A percentile compares a stretch with the other conserved stretches of the same genome.
These are phyloP conservation scores for Canis aureus DNA, from an alignment of 2,113 vertebrate species.

Conservation along the genomic window DNA sequence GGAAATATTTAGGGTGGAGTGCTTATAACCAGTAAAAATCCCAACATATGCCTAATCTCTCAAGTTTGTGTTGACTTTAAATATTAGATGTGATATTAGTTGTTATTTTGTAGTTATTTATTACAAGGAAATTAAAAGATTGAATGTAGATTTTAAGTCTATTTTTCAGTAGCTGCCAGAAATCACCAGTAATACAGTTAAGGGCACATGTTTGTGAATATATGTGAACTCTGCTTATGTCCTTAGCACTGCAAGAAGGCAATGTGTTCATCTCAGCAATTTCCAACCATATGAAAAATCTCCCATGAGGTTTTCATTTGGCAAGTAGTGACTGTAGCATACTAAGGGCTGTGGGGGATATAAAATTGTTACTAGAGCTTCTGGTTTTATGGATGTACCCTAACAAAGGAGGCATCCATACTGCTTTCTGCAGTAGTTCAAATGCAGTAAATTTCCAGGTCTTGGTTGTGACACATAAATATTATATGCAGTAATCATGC, in stretches of 20 bases:
- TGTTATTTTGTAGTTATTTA: conserved; percentile 51
- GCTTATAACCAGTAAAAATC: conserved; percentile 20
- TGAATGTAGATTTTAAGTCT: conserved; percentile 51
- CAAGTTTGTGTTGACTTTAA: conserved; percentile 60
- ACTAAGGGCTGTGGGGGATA: not conserved
- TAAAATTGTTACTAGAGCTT: not conserved
- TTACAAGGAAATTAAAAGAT: conserved; percentile 44
- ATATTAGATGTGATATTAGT: conserved; percentile 3
- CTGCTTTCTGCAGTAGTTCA: not conserved
- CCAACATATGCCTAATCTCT: not conserved
- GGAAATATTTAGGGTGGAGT: conserved; percentile 27
- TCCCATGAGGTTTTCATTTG: conserved; percentile 40
- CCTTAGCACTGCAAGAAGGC: not conserved
- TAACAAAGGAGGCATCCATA: not conserved
- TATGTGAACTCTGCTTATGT: not conserved
- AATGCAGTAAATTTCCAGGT: not conserved
- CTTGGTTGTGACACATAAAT: not conserved
- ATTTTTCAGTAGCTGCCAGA: conserved; percentile 47
- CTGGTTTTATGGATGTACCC: not conserved
- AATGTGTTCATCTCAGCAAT: conserved; percentile 7
- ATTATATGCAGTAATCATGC: not conserved
- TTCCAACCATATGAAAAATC: conserved; percentile 10
- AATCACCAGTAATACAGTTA: conserved; percentile 19
- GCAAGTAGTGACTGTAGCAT: not conserved
- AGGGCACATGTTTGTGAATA: not conserved